Base-by-base conservation (phyloP, 2,888 invertebrate genomes). In the Acrocera orbiculus region DNA sequence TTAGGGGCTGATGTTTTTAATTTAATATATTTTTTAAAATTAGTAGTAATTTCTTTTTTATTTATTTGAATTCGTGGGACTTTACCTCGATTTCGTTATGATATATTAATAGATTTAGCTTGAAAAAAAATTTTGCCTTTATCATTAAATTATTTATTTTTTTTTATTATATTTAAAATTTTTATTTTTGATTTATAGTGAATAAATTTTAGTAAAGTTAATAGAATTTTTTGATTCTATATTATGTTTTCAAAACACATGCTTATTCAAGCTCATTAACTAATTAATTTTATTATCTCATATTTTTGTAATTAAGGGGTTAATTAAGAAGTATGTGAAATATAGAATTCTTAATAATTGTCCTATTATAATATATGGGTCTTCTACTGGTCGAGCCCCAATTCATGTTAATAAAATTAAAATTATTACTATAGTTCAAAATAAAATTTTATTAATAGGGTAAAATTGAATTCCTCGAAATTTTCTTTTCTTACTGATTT, bases 1-100 rank as follows among this genome's bases (percentile, higher is more conserved):
- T 54, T 72, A 46, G 70, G 69, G 0, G 61, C 63, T 2, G 57
- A 63, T 64, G 32, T 54, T 32, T 54, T 62, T 55, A 56, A 39
- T 47, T 47, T 64, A 28, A 30, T 62, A 23, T 68, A 70, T 65
- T 68, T 65, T 63, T 44, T 72, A 27, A 68, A 68, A 39, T 53
- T 70, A 49, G 45, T 47, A 43, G 63, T 70, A 54, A 54, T 74
- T 54, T 61, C 62, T 44, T 69, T 70, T 66, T 46, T 67, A 43
- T 70, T 71, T 66, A 63, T 76, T 64, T 73, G 73, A 47, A 65
- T 70, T 47, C 75, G 76, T 0, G 71, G 70, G 0, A 67, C 71
- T 29, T 65, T 73, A 46, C 77, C 76, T 49, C 77, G 76, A 0
- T 73, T 70, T 65, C 76, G 76, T 16, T 78, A 78, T 70, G 76